Percentiles rank a stretch among this genome's conserved stretches.
Conservation (phyloP, 2,888 invertebrate genomes). For the Drosophila eohydei region DNA sequence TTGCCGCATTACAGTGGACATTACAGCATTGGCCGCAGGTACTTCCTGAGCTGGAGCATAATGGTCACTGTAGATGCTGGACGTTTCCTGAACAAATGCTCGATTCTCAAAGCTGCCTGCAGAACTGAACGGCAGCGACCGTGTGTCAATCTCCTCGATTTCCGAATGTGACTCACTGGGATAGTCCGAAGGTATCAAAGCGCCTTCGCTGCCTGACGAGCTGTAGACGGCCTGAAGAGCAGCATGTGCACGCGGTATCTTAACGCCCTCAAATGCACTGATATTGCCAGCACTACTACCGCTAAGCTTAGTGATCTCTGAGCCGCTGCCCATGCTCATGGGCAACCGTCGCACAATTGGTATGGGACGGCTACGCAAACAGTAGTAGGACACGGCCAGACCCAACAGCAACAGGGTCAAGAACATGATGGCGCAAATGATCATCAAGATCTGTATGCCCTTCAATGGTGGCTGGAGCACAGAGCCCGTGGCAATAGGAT, state of each 20-base stretch:
- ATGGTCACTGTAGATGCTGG: constrained; percentile 89
- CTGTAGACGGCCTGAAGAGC: constrained; percentile 89
- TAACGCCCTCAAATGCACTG: constrained; percentile 90
- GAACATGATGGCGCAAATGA: constrained; percentile 96
- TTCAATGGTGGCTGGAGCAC: constrained; percentile 90
- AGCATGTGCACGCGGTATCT: constrained; percentile 94
- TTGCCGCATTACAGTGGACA: constrained; percentile 86
- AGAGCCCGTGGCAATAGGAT: constrained; percentile 82
- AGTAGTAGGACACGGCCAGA: constrained; percentile 95
- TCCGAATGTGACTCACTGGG: constrained; percentile 96
- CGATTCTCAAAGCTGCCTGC: constrained; percentile 90
- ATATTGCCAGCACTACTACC: constrained; percentile 89
- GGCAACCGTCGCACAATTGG: constrained; percentile 92
- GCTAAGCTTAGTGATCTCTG: constrained; percentile 92
- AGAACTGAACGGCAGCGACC: constrained; percentile 88
- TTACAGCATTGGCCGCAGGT: constrained; percentile 86
- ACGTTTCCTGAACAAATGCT: constrained; percentile 90
- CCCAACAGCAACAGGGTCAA: constrained; percentile 94
- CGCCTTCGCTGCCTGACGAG: constrained; percentile 90
- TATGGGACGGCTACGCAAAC: constrained; percentile 92
- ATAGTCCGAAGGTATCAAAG: constrained; percentile 94
- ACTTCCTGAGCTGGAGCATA: constrained; percentile 87
- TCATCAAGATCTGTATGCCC: constrained; percentile 94
- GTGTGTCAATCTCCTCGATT: constrained; percentile 89
- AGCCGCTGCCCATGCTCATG: constrained; percentile 89